Conservation (phyloP, 2,888 invertebrate genomes). For the Anthrax anthrax region DNA sequence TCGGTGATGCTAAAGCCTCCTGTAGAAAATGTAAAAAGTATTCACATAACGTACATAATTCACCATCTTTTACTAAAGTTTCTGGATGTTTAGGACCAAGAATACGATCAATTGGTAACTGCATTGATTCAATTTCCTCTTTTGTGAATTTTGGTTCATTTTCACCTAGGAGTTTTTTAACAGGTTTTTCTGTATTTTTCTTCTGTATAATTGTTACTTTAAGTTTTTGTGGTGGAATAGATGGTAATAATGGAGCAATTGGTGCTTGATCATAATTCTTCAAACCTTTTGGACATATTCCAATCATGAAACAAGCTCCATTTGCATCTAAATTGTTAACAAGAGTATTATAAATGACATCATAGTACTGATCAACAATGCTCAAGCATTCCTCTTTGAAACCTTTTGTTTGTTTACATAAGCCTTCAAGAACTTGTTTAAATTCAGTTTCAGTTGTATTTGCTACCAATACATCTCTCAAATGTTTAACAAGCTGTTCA, state of each 20-base stretch:
- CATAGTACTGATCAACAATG: conserved; percentile 67
- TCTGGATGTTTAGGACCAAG: conserved; percentile 30
- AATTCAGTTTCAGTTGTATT: conserved; percentile 78
- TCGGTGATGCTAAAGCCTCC: conserved; percentile 50
- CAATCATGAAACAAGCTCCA: conserved; percentile 54
- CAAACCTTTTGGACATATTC: conserved; percentile 27
- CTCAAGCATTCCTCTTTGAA: conserved; percentile 61
- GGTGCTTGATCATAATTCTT: background rate
- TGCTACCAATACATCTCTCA: conserved; percentile 64
- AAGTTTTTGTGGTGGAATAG: conserved; percentile 34
- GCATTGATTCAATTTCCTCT: conserved; percentile 27
- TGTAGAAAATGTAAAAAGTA: conserved; percentile 70
- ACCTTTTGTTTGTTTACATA: conserved; percentile 64
- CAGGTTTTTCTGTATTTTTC: background rate
- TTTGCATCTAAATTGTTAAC: conserved; percentile 53
- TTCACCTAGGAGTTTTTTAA: conserved; percentile 20
- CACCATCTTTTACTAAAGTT: conserved; percentile 31
- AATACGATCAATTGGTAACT: conserved; percentile 39
- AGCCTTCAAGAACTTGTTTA: conserved; percentile 55
- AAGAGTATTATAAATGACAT: conserved; percentile 53
- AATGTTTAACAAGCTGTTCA: conserved; percentile 63
- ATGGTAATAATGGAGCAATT: conserved; percentile 47
- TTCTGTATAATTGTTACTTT: conserved; percentile 20
- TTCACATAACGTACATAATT: conserved; percentile 62
- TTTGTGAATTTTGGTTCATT: conserved; percentile 26